Base-by-base conservation (phyloP, 2,797 vertebrate genomes). In the Picus viridis region DNA sequence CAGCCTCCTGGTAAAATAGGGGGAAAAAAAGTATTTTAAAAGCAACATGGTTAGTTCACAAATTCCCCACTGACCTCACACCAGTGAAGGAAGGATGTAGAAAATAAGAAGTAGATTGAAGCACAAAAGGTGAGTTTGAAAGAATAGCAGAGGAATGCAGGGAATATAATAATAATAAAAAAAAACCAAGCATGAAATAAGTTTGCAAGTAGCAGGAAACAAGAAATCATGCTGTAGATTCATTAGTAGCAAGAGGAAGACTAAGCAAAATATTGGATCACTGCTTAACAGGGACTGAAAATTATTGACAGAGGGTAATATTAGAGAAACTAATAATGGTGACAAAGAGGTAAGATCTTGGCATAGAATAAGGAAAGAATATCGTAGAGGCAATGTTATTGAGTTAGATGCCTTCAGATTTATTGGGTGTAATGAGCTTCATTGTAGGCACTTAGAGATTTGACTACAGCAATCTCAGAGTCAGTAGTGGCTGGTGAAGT, bases 141-240 rank as follows among this genome's bases (percentile, higher is more conserved):
- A 72, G 57, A 92, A 62, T 9, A 72, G n/a, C 68, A 93, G 72
- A 91, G 51, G 34, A 29, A 80, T 45, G 62, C 32, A 69, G 72
- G 54, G 87, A 41, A 34, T n/a, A 68, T 71, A 80, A 89, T 89
- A 49, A 39, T 39, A 39, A 39, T 39, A 39, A 39, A 90, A 77
- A 83, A 89, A 87, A 62, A 9, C 45, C 16, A 92, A 87, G 23
- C 68, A 69, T 53, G 71, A 85, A 94, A n/a, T 77, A 87, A 94
- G 36, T 59, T 86, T 87, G 45, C 69, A 77, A 83, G 30, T 68
- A 87, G 81, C 41, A 74, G 47, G 45, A 77, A 93, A 92, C 64
- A 74, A 77, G 86, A 95, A 95, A 92, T 90, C 32, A 62, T 85
- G 87, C 84, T 62, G 72, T 87, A 89, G 92, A 95, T 85, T 94